Evolutionary conservation across 1,140 invertebrate species (phyloP).

Genomic region (Orchestia grillus): DNA sequence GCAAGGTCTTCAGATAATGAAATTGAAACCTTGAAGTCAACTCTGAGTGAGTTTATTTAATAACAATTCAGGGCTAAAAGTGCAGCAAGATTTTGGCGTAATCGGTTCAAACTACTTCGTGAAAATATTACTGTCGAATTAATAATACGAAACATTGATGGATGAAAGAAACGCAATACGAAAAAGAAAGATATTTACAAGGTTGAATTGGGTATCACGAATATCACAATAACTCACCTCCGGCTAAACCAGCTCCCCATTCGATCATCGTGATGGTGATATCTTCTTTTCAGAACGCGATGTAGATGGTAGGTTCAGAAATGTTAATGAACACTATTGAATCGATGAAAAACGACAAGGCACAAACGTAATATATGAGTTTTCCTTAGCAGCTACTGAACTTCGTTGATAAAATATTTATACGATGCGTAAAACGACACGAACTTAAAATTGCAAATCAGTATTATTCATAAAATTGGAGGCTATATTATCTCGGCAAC

Average conservation of each 20-base stretch:
- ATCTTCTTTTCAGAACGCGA: background rate
- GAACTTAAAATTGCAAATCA: background rate
- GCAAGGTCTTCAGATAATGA: too few species aligned
- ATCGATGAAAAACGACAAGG: background rate
- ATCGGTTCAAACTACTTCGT: too few species aligned
- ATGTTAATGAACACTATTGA: background rate
- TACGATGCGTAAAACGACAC: background rate
- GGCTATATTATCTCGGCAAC: background rate
- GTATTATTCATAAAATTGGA: background rate
- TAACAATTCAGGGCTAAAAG: too few species aligned
- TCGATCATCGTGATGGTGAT: background rate
- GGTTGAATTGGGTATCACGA: background rate
- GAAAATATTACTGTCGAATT: too few species aligned
- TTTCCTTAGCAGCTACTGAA: background rate
- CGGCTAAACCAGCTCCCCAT: conserved; percentile 35
- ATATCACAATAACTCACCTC: background rate
- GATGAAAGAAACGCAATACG: too few species aligned
- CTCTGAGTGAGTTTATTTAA: too few species aligned
- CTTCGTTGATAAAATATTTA: background rate
- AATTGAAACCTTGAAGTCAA: too few species aligned
- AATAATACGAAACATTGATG: too few species aligned
- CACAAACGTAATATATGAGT: background rate
- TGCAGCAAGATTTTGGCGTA: too few species aligned
- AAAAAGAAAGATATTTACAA: background rate
- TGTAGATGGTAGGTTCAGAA: background rate